Conservation (phyloP, 2,113 vertebrate species). For the Cinclus cinclus region DNA sequence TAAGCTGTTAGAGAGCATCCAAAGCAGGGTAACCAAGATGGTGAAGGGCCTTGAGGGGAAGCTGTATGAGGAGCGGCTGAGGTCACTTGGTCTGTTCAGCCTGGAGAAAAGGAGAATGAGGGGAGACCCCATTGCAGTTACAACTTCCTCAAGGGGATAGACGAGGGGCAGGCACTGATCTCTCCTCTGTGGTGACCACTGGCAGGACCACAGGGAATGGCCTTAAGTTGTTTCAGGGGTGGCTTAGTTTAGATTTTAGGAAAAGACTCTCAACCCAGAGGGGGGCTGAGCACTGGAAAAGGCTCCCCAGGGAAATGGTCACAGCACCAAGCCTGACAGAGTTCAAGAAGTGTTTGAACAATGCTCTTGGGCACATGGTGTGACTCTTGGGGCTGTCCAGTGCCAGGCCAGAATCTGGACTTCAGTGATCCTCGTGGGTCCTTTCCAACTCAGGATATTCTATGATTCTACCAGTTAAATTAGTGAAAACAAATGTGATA, state of each 20-base stretch:
- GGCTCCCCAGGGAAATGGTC: accelerated
- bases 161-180: background rate
- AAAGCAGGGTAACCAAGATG: background rate
- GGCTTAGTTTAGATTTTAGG: background rate
- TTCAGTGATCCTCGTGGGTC: background rate
- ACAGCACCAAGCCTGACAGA: background rate
- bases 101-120: background rate
- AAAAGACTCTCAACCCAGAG: background rate
- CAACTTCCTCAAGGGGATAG: background rate
- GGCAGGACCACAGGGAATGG: background rate
- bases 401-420: background rate
- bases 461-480: background rate
- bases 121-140: accelerated
- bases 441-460: background rate
- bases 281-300: background rate
- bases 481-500: background rate
- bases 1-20: accelerated
- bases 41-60: background rate
- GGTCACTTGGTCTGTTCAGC: background rate
- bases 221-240: background rate
- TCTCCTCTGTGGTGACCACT: background rate
- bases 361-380: background rate
- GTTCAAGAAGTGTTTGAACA: background rate
- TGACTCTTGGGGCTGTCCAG: too few relatives aligned
- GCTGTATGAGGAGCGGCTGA: accelerated